Evolutionary conservation across 2,113 vertebrate species (phyloP).

Genomic region (Pterocles burchelli): DNA sequence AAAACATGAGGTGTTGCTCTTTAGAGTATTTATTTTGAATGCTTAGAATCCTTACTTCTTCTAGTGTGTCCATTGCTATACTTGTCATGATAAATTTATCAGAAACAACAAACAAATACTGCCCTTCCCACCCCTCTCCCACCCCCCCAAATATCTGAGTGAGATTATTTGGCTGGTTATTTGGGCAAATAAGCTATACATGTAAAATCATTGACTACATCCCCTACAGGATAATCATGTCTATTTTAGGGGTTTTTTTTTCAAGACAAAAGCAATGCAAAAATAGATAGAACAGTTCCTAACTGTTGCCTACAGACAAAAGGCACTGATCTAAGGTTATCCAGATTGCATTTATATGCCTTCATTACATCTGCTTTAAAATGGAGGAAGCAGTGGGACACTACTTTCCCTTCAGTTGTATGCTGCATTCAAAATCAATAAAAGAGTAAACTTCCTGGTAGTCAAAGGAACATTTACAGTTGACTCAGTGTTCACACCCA

Average conservation of each 20-base stretch:
- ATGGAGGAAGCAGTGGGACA: background rate
- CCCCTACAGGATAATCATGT: background rate
- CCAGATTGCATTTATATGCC: background rate
- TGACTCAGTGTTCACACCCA: background rate
- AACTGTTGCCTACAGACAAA: background rate
- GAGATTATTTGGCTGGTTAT: background rate
- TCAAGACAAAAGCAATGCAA: background rate
- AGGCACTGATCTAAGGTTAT: background rate
- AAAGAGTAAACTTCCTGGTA: background rate
- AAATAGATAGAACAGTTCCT: background rate
- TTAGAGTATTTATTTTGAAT: background rate
- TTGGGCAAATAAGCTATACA: background rate
- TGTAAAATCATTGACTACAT: background rate
- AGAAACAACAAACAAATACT: background rate
- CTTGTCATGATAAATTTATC: background rate
- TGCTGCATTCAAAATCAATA: background rate
- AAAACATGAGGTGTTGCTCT: background rate
- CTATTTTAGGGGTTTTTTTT: background rate
- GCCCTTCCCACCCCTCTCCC: background rate
- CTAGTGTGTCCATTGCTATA: background rate
- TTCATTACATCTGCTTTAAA: background rate
- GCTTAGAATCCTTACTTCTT: background rate
- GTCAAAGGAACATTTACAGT: background rate
- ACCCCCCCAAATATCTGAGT: background rate
- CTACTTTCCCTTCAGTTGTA: background rate